phyloP scores from a whole-genome alignment of 2,888 invertebrate genomes.

The Gasteruption jaculator region DNA sequence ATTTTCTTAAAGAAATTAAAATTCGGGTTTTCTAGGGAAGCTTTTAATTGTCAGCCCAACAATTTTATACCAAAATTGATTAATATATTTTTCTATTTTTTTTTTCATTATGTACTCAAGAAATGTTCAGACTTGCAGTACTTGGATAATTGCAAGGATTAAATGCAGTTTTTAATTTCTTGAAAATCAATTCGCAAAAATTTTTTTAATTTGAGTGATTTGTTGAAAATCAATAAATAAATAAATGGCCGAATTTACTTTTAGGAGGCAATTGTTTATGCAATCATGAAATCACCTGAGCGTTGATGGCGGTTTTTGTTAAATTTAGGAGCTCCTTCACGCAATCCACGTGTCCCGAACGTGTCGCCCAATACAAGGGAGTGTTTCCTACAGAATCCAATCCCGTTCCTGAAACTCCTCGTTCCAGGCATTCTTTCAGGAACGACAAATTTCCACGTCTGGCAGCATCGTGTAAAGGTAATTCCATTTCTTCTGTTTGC shows the following conservation, averaged over 20 bases:
- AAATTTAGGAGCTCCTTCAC: constrained; percentile 53
- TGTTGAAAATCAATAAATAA: no score
- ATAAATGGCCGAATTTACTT: not conserved
- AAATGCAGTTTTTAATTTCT: no score
- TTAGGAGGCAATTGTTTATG: not conserved
- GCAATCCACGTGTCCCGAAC: constrained; percentile 60
- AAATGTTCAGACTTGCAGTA: no score
- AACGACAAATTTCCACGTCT: constrained; percentile 61
- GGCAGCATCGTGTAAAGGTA: constrained; percentile 65
- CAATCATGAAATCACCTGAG: constrained; percentile 37
- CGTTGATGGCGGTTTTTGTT: constrained; percentile 48
- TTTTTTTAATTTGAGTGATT: no score
- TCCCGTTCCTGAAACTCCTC: constrained; percentile 62
- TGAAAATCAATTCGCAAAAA: no score
- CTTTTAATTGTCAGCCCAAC: no score
- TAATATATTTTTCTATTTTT: no score
- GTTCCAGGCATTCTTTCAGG: constrained; percentile 57
- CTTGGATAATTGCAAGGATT: no score
- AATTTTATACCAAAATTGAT: no score
- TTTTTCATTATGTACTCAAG: no score
- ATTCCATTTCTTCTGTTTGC: constrained; percentile 57
- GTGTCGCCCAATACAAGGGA: constrained; percentile 65
- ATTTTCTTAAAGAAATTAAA: no score
- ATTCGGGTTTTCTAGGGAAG: no score
- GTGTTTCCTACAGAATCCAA: constrained; percentile 63